phyloP scores from a whole-genome alignment of 2,797 vertebrate genomes.

The Brachymystax lenok region DNA sequence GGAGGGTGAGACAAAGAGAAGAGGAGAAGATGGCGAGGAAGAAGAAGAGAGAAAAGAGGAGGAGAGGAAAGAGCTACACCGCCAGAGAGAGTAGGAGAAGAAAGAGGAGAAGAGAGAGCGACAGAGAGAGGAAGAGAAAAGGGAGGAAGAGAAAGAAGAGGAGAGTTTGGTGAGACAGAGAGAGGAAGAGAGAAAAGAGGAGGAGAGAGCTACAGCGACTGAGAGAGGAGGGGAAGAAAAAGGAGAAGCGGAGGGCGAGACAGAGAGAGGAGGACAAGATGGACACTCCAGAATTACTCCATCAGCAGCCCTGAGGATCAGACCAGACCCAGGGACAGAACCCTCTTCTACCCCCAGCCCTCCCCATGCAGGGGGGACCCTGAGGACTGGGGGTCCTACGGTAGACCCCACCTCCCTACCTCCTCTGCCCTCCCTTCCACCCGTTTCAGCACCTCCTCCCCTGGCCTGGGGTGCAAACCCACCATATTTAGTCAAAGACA shows the following conservation, averaged over 20 bases:
- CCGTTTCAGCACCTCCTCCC: constrained; percentile 74
- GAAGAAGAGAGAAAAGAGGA: neutral
- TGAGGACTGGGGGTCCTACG: constrained; percentile 54
- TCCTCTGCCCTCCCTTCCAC: constrained; percentile 65
- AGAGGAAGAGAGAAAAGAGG: constrained; percentile 56
- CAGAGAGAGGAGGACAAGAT: constrained; percentile 36
- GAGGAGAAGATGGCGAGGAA: neutral
- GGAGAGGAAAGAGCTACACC: neutral
- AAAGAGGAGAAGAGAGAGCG: neutral
- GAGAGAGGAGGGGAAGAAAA: constrained; percentile 16
- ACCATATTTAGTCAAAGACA: constrained; percentile 93
- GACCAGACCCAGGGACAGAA: constrained; percentile 52
- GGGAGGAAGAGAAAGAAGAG: neutral
- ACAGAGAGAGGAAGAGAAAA: constrained; percentile 26
- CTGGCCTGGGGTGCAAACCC: constrained; percentile 79
- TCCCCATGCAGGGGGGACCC: constrained; percentile 53
- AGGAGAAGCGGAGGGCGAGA: neutral
- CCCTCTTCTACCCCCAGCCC: constrained; percentile 39
- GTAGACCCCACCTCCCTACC: constrained; percentile 15
- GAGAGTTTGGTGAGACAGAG: neutral
- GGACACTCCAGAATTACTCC: constrained; percentile 73
- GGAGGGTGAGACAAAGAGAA: neutral
- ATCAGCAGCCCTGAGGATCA: constrained; percentile 57
- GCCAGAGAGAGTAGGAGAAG: neutral
- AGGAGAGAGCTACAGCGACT: constrained; percentile 11